Percentiles rank a stretch among this genome's conserved stretches.
Conservation (phyloP, 2,888 invertebrate genomes). For the Eumacrocentrus americanus region DNA sequence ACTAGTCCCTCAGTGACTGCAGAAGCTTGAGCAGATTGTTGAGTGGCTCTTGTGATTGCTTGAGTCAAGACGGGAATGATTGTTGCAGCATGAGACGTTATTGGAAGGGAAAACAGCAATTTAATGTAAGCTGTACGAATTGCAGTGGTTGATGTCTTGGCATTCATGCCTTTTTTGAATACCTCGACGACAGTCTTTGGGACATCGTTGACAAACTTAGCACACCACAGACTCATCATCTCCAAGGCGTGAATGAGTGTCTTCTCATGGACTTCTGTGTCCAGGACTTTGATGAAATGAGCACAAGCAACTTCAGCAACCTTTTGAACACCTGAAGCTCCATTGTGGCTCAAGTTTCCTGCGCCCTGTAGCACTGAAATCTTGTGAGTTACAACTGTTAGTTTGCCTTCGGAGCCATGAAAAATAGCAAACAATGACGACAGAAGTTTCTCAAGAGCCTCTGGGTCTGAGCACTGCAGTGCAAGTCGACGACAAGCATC, state of each 20-base stretch:
- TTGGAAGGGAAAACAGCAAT: conserved; percentile 65
- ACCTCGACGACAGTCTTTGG: conserved; percentile 71
- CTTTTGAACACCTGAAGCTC: conserved; percentile 67
- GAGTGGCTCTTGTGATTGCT: conserved; percentile 76
- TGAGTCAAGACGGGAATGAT: conserved; percentile 71
- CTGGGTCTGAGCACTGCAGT: conserved; percentile 71
- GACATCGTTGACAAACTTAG: conserved; percentile 69
- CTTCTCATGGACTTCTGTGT: conserved; percentile 91
- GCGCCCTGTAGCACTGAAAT: conserved; percentile 83
- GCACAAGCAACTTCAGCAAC: conserved; percentile 70
- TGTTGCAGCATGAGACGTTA: conserved; percentile 41
- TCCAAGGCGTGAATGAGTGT: conserved; percentile 82
- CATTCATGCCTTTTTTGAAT: conserved; percentile 75
- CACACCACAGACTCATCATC: conserved; percentile 81
- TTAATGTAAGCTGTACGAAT: conserved; percentile 82
- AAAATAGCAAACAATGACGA: conserved; percentile 78
- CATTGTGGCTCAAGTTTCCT: conserved; percentile 76
- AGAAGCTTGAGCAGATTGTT: conserved; percentile 76
- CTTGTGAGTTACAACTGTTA: conserved; percentile 87
- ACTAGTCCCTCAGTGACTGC: conserved; percentile 75
- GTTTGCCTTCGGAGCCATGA: conserved; percentile 88
- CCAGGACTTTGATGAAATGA: conserved; percentile 78
- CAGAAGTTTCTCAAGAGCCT: conserved; percentile 73
- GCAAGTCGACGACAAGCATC: conserved; percentile 75
- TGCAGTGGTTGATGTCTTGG: conserved; percentile 78